Conservation (phyloP, 2,888 invertebrate species). For the Byasa hedistus region DNA sequence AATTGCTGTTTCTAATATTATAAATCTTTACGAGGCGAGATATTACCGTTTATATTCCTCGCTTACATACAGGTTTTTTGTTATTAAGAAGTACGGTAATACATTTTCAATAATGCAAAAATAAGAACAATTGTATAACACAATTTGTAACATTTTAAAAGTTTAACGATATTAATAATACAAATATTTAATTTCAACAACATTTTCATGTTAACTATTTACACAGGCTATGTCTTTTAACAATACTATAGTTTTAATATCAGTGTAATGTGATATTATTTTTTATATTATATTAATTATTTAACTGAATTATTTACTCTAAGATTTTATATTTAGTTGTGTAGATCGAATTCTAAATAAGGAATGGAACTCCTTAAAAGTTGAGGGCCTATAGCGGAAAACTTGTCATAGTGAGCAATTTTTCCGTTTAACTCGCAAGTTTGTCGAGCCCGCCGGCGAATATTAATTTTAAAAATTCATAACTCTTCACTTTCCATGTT, state of each 20-base stretch:
- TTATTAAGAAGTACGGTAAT: neutral
- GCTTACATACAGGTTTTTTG: neutral
- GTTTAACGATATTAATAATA: too few relatives aligned
- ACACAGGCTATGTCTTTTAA: too few relatives aligned
- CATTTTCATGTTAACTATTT: too few relatives aligned
- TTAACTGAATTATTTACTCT: neutral
- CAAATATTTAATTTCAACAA: too few relatives aligned
- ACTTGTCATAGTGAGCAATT: neutral
- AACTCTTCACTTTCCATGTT: slow-evolving; percentile 59
- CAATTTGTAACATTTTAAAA: too few relatives aligned
- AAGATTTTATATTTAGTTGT: neutral
- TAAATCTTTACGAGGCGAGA: neutral
- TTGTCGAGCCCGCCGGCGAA: slow-evolving; percentile 35
- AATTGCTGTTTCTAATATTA: neutral
- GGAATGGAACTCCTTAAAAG: neutral
- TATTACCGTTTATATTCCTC: neutral
- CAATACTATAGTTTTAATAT: too few relatives aligned
- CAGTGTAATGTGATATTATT: too few relatives aligned
- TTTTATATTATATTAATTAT: neutral
- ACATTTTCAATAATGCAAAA: neutral
- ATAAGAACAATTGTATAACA: neutral
- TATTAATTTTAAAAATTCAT: slow-evolving; percentile 60
- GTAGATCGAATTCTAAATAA: neutral
- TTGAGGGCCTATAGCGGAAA: neutral
- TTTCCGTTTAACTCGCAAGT: slow-evolving; percentile 12